Evolutionary conservation across 2,797 vertebrate species (phyloP).

Genomic region (Limnodromus scolopaceus): DNA sequence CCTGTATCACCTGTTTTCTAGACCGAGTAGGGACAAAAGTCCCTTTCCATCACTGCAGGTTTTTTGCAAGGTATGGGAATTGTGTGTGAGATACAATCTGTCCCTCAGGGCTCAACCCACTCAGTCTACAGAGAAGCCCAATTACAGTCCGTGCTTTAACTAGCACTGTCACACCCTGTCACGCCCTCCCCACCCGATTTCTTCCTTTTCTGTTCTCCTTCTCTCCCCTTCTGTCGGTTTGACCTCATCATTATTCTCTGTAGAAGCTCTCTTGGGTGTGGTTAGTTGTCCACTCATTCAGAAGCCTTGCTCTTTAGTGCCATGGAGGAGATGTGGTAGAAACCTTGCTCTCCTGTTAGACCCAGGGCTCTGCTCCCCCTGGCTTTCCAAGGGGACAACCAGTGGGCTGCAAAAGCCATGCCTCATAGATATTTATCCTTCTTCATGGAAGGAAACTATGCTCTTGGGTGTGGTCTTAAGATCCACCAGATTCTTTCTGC

Average conservation of each 20-base stretch:
- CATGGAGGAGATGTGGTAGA: background rate
- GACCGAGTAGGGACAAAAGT: background rate
- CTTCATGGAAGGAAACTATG: background rate
- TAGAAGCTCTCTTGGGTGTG: background rate
- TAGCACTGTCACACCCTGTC: background rate
- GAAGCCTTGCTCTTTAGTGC: background rate
- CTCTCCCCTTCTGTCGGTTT: background rate
- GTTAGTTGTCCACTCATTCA: background rate
- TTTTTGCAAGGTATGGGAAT: conserved; percentile 42
- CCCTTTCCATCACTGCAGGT: background rate
- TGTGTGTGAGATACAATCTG: conserved; percentile 25
- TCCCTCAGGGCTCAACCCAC: conserved; percentile 43
- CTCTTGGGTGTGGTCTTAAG: background rate
- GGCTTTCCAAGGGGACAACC: background rate
- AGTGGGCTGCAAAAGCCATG: background rate
- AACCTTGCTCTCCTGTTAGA: background rate
- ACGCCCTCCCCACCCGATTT: background rate
- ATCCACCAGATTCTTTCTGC: background rate
- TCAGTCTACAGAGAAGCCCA: conserved; percentile 30
- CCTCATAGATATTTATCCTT: background rate
- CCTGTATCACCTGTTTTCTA: background rate
- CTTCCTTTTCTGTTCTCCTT: background rate
- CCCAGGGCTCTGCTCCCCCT: background rate
- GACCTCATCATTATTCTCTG: background rate
- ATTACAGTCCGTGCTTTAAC: background rate